A percentile compares a stretch with the other conserved stretches of the same genome.
phyloP scores from a whole-genome alignment of 1,140 invertebrate species.

The Dendroctonus ponderosae region DNA sequence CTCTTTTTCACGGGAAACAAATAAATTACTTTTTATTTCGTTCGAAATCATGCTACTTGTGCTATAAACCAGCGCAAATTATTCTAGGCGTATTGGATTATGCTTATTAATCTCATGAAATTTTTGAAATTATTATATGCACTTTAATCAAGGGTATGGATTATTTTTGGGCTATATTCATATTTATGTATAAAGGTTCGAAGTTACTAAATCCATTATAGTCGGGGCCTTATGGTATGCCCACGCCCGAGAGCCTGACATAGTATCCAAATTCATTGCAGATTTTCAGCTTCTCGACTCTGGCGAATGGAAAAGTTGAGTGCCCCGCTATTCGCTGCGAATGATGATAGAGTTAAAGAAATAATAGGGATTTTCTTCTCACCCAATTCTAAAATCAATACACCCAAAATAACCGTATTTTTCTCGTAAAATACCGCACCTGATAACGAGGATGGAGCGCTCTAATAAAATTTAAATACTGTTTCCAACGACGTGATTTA shows the following conservation, averaged over 20 bases:
- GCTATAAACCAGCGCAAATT: constrained; percentile 6
- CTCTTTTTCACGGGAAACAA: background rate
- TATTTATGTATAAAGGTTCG: constrained; percentile 12
- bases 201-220: constrained; percentile 21
- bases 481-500: background rate
- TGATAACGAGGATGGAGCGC: constrained; percentile 1
- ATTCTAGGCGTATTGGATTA: background rate
- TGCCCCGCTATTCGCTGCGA: constrained; percentile 45
- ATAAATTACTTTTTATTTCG: constrained; percentile 7
- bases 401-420: constrained; percentile 16
- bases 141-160: no score
- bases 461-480: constrained; percentile 4
- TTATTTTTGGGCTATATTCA: background rate
- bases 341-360: constrained; percentile 50
- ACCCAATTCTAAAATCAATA: constrained; percentile 18
- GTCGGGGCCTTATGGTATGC: constrained; percentile 33
- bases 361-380: constrained; percentile 42
- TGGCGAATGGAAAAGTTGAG: constrained; percentile 47
- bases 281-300: constrained; percentile 50
- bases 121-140: no score
- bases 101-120: background rate
- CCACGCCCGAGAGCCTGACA: constrained; percentile 40
- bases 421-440: constrained; percentile 9
- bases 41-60: constrained; percentile 4
- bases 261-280: constrained; percentile 52